Base-by-base conservation (phyloP, 2,888 invertebrate genomes). In the Magallana nippona region DNA sequence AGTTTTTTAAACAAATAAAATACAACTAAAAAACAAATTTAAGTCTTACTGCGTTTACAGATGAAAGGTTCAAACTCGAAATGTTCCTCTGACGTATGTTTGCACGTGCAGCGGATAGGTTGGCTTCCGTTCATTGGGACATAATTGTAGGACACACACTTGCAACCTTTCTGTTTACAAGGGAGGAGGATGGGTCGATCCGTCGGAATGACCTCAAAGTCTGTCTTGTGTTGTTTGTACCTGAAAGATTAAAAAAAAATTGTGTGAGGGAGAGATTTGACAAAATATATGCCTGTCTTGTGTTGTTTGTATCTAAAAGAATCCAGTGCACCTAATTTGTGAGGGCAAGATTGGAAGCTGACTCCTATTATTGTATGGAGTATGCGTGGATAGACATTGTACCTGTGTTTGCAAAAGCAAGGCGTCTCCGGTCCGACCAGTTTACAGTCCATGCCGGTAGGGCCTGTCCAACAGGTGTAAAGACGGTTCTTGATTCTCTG, bases 341-440 rank as follows among this genome's bases (percentile, higher is more conserved):
- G 44, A 44, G 44, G 44, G 44, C 44, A 8, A 44, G 44, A 8
- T 44, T 44, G 8, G 44, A 44, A 44, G 44, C 44, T 44, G 10
- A 44, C 44, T 44, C 8, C 44, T 44, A 8, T 44, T 44, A 44
- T 44, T 44, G 44, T 44, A 44, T 44, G 44, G 44, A 44, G 44
- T 3, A 8, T 60, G 62, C n/a, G 8, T 60, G n/a, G 5, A 60
- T 60, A n/a, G n/a, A 5, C 17, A 60, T 60, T 60, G 17, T 86
- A 93, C 93, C 93, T 91, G 88, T 94, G 94, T 87, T 91, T 91
- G 86, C 94, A 94, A 88, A 94, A 93, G 82, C 94, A 94, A 15
- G 87, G 90, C 11, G 94, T 94, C 82, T 94, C 93, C 17, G 94
- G 94, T 78, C 94, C 94, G n/a, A 94, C 87, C 83, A 93, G 88